Conservation (phyloP, 2,888 invertebrate genomes). For the Phorcus lineatus region DNA sequence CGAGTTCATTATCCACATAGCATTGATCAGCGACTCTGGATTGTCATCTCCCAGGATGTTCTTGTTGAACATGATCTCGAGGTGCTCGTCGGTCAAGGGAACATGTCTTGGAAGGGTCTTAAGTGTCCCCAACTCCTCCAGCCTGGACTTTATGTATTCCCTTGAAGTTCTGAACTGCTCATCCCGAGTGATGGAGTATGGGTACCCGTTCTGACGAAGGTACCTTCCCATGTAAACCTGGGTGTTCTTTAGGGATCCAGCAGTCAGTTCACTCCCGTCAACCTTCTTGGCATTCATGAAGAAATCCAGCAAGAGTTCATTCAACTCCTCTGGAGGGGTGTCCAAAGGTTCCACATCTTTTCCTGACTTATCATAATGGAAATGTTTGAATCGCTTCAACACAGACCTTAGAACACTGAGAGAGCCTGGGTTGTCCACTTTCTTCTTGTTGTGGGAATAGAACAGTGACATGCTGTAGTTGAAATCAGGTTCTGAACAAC, state of each 20-base stretch:
- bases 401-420: background rate
- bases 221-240: background rate
- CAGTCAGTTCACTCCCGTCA: background rate
- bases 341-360: background rate
- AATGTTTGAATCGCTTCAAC: background rate
- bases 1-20: background rate
- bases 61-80: background rate
- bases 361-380: background rate
- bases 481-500: background rate
- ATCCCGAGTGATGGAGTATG: background rate
- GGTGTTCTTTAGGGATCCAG: background rate
- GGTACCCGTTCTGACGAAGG: background rate
- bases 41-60: background rate
- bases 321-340: background rate
- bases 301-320: background rate
- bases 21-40: background rate
- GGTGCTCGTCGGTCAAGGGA: background rate
- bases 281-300: background rate
- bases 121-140: background rate
- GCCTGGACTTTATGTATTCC: background rate
- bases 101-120: background rate
- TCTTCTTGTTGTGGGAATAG: background rate
- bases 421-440: background rate
- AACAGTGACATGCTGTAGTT: background rate
- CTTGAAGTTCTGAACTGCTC: background rate